Conservation (phyloP, 2,888 invertebrate genomes). For the Drosophila tanythrix region DNA sequence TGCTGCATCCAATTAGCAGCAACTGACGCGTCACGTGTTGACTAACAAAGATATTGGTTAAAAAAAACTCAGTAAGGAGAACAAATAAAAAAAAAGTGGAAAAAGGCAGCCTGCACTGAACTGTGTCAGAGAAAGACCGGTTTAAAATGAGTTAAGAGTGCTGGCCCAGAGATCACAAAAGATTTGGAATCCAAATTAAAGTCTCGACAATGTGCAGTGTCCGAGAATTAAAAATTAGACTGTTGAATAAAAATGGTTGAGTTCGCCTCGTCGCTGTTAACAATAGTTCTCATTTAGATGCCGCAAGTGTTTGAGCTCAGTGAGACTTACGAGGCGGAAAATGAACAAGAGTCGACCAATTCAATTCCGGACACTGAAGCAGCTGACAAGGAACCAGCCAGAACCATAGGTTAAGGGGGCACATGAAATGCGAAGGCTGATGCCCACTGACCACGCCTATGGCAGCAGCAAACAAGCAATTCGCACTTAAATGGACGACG, state of each 20-base stretch:
- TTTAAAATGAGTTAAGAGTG: constrained; percentile 34
- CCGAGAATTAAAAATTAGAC: constrained; percentile 54
- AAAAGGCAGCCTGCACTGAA: constrained; percentile 7
- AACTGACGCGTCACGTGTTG: constrained; percentile 12
- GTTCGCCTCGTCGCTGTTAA: constrained; percentile 52
- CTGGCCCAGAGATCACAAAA: constrained; percentile 24
- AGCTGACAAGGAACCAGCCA: constrained; percentile 35
- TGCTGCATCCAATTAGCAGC: constrained; percentile 40
- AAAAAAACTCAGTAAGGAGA: neutral
- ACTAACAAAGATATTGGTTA: constrained; percentile 16
- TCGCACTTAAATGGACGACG: constrained; percentile 55
- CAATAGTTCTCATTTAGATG: constrained; percentile 74
- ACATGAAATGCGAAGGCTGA: constrained; percentile 12
- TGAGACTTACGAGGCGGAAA: constrained; percentile 70
- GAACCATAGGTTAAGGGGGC: constrained; percentile 14
- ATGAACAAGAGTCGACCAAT: constrained; percentile 64
- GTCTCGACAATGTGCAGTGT: constrained; percentile 30
- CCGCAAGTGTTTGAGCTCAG: constrained; percentile 67
- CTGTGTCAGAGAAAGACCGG: constrained; percentile 3
- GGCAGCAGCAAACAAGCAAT: constrained; percentile 55
- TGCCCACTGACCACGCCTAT: constrained; percentile 50
- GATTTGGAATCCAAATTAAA: constrained; percentile 44
- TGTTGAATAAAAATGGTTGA: constrained; percentile 61
- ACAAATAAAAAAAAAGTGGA: constrained; percentile 9
- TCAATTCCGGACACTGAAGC: constrained; percentile 40